phyloP scores from a whole-genome alignment of 2,113 vertebrate genomes.

The Aythya baeri region DNA sequence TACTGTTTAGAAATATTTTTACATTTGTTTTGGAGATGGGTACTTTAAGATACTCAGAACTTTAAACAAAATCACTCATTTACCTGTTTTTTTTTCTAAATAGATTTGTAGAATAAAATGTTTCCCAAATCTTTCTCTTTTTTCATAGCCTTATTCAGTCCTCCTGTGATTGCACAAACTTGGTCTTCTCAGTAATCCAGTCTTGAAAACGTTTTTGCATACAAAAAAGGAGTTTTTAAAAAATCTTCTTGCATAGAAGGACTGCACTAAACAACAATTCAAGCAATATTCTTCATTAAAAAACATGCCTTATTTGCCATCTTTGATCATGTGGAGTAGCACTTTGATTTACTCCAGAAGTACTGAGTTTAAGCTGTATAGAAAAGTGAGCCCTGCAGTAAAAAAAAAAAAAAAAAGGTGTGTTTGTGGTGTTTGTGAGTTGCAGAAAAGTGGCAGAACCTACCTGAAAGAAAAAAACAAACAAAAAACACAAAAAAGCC shows the following conservation, averaged over 20 bases:
- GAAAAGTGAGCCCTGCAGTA: background rate
- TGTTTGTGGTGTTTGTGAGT: background rate
- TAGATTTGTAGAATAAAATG: background rate
- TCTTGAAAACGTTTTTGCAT: background rate
- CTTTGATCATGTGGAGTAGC: background rate
- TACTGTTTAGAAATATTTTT: background rate
- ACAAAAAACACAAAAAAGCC: background rate
- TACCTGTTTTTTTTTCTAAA: background rate
- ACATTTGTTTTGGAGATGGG: background rate
- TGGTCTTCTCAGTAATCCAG: background rate
- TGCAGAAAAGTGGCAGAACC: background rate
- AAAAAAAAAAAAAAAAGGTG: background rate
- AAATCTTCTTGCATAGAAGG: background rate
- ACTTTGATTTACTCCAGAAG: background rate
- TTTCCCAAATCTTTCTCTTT: background rate
- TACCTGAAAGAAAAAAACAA: background rate
- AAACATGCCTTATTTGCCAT: background rate
- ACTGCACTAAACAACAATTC: background rate
- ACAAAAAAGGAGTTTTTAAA: background rate
- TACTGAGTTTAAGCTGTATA: background rate
- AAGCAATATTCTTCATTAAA: background rate
- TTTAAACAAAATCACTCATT: background rate
- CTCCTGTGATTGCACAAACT: background rate
- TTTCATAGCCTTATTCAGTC: background rate
- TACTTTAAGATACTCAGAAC: background rate